Percentiles rank a stretch among this genome's conserved stretches.
phyloP scores from a whole-genome alignment of 2,797 vertebrate species.

The Brotula barbata region DNA sequence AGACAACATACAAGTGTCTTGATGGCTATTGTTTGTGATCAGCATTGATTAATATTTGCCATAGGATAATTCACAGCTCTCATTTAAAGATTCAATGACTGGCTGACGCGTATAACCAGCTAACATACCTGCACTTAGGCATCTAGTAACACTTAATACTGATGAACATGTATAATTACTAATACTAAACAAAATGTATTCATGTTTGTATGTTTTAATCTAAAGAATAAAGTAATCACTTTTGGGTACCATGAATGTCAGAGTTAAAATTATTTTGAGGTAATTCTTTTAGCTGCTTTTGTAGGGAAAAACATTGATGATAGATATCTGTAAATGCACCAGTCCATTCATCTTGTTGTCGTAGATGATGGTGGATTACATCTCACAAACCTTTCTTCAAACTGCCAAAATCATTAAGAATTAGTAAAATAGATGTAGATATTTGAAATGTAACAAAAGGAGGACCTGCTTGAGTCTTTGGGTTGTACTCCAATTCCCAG shows the following conservation, averaged over 20 bases:
- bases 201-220: slow-evolving; percentile 78
- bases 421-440: not conserved
- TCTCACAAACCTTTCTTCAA: too few relatives aligned
- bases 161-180: slow-evolving; percentile 75
- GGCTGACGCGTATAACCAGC: slow-evolving; percentile 53
- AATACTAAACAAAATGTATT: slow-evolving; percentile 76
- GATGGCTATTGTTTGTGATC: slow-evolving; percentile 22
- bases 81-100: slow-evolving; percentile 19
- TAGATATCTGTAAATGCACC: not conserved
- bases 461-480: not conserved
- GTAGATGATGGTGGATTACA: too few relatives aligned
- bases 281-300: slow-evolving; percentile 9
- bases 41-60: slow-evolving; percentile 16
- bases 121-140: slow-evolving; percentile 60
- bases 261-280: slow-evolving; percentile 73
- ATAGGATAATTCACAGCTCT: slow-evolving; percentile 27
- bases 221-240: slow-evolving; percentile 81
- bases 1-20: slow-evolving; percentile 28
- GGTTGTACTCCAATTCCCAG: not conserved
- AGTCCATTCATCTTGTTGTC: too few relatives aligned
- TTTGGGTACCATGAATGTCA: slow-evolving; percentile 80
- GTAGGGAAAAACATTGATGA: not conserved
- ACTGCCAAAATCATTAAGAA: slow-evolving; percentile 3
- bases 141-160: slow-evolving; percentile 65
- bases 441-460: not conserved